Evolutionary conservation across 1,140 invertebrate genomes (phyloP).

Genomic region (Drosophila burlai): DNA sequence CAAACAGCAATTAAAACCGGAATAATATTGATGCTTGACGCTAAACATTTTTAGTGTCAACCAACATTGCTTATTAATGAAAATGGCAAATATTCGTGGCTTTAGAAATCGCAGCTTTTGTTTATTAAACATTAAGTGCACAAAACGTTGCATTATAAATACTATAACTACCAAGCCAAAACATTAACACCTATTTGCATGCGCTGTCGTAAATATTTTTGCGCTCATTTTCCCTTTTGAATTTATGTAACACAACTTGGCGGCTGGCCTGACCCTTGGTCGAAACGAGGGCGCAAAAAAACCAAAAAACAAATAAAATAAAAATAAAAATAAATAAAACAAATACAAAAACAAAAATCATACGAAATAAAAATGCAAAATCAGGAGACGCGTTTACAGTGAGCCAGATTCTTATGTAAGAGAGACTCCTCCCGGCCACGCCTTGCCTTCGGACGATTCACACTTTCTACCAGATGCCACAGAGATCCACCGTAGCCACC

Average conservation of each 20-base stretch:
- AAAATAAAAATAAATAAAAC: not conserved
- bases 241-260: slow-evolving; percentile 29
- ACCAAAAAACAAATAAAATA: not conserved
- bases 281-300: not conserved
- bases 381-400: slow-evolving; percentile 13
- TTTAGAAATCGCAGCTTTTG: not conserved
- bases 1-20: slow-evolving; percentile 1
- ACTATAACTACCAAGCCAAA: slow-evolving; percentile 13
- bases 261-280: slow-evolving; percentile 6
- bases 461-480: slow-evolving; percentile 62
- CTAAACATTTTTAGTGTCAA: slow-evolving; percentile 1
- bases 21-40: slow-evolving; percentile 20
- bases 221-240: slow-evolving; percentile 31
- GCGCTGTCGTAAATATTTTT: slow-evolving; percentile 2
- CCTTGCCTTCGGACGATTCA: slow-evolving; percentile 21
- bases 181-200: slow-evolving; percentile 47
- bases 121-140: not conserved
- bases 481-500: slow-evolving; percentile 5
- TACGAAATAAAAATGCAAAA: slow-evolving; percentile 4
- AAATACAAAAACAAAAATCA: not conserved
- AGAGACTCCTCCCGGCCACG: slow-evolving; percentile 31
- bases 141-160: not conserved
- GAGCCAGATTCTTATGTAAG: slow-evolving; percentile 43
- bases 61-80: slow-evolving; percentile 4
- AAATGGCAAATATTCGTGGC: not conserved